Base-by-base conservation (phyloP, 2,113 vertebrate species). In the Upupa epops region DNA sequence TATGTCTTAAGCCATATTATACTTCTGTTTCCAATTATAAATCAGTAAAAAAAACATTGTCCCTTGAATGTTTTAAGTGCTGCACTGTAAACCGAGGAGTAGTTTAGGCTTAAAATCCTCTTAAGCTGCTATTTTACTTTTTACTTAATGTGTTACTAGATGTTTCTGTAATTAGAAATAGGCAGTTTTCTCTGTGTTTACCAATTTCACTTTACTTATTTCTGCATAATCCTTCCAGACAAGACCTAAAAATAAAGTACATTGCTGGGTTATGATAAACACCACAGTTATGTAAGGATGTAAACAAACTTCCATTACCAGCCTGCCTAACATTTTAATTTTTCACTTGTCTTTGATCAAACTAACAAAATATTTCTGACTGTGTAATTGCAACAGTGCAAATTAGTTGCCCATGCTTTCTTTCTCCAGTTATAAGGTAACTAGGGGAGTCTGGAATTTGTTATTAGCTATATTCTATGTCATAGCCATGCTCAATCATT, bases 21-120 rank as follows among this genome's bases (percentile, higher is more conserved):
- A 13, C 6, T 69, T 78, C 12, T 13, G 1, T 63, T 82, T 11
- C 21, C 4, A 13, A 4, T 54, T 68, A 32, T 11, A 83, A 76
- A 46, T 17, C 14, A 6, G 31, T 66, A 16, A 42, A 37, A 59
- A 71, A 69, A 58, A 4, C 0, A 0, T 63, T 72, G 15, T 58
- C 3, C 17, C 56, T 13, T 55, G 19, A 55, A 8, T 74, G 18
- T 37, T 59, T 73, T 48, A 66, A 48, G 18, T 83, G 24, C 17
- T 69, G 11, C 2, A 2, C 29, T 49, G 36, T 58, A 71, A 88
- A 51, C 3, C 52, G n/a, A 46, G 19, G 17, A 61, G 13, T 83
- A 51, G 10, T 48, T 83, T 36, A 58, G 49, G 7, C n/a, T 29
- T 56, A 36, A 54, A 54, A 28, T 71, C 8, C 45, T 66, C 42